These are phyloP conservation scores for Colistium nudipinnis DNA, from an alignment of 2,113 vertebrate species.

Conservation along the genomic window DNA sequence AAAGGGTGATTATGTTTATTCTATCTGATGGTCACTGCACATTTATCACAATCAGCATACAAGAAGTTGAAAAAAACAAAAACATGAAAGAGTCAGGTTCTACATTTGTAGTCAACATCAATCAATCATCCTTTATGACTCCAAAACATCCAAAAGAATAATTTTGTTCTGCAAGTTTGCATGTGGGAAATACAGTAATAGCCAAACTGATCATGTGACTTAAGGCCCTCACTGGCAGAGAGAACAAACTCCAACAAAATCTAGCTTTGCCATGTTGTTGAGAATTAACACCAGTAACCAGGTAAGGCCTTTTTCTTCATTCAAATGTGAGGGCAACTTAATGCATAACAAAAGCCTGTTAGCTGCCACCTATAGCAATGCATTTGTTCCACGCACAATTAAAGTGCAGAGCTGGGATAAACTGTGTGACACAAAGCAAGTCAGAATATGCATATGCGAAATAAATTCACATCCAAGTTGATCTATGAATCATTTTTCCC, in stretches of 20 bases:
- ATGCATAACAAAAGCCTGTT: slow-evolving; percentile 15
- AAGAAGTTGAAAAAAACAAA: too few relatives aligned
- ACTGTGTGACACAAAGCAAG: background rate
- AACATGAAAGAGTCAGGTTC: slow-evolving; percentile 17
- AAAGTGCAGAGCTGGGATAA: slow-evolving; percentile 34
- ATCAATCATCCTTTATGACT: background rate
- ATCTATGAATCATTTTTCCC: background rate
- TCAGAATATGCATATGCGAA: slow-evolving; percentile 14
- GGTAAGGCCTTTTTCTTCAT: slow-evolving; percentile 4
- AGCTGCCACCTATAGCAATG: too few relatives aligned
- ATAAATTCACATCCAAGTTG: slow-evolving; percentile 10
- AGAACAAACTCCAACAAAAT: slow-evolving; percentile 9
- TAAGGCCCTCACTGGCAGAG: slow-evolving; percentile 3
- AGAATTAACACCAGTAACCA: slow-evolving; percentile 1
- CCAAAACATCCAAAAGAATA: slow-evolving; percentile 9
- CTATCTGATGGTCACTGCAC: background rate
- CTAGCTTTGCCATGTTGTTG: background rate
- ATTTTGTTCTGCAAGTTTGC: slow-evolving; percentile 5
- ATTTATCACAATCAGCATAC: background rate
- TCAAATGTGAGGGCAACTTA: background rate
- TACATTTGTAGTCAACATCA: slow-evolving; percentile 3
- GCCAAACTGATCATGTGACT: background rate
- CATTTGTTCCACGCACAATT: slow-evolving; percentile 11
- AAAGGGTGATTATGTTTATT: background rate
- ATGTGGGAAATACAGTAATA: background rate